Percentiles rank a stretch among this genome's conserved stretches.
phyloP scores from a whole-genome alignment of 2,888 invertebrate genomes.

The Tetranychus truncatus region DNA sequence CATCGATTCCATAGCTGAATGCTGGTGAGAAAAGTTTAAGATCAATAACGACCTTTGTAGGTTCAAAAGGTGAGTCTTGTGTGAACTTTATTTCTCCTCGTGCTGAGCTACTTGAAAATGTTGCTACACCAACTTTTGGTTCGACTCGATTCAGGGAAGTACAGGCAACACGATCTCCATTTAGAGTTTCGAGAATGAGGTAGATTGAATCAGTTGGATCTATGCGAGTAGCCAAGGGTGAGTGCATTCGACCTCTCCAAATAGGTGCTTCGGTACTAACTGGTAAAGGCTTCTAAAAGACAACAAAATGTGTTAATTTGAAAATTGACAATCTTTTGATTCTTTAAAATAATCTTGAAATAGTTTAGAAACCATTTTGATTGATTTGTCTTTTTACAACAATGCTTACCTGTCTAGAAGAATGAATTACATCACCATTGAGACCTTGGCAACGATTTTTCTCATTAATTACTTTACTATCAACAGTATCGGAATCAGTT shows the following conservation, averaged over 20 bases:
- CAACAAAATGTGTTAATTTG: constrained; percentile 21
- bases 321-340: constrained; percentile 12
- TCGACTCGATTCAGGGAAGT: constrained; percentile 22
- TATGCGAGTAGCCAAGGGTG: constrained; percentile 40
- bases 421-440: constrained; percentile 7
- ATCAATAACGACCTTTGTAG: constrained; percentile 37
- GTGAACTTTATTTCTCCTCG: constrained; percentile 24
- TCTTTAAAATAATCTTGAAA: not conserved
- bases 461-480: constrained; percentile 21
- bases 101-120: no score
- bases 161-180: constrained; percentile 23
- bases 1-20: constrained; percentile 28
- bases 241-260: constrained; percentile 25
- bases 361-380: not conserved
- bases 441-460: constrained; percentile 20
- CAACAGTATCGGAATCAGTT: constrained; percentile 18
- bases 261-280: constrained; percentile 18
- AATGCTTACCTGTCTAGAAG: not conserved
- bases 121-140: constrained; percentile 24
- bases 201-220: constrained; percentile 42
- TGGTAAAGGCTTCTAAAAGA: constrained; percentile 20
- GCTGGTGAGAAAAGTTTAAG: constrained; percentile 27
- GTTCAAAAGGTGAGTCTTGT: constrained; percentile 27
- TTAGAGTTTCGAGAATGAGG: constrained; percentile 51
- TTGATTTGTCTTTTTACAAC: not conserved